Conservation (phyloP, 2,888 invertebrate species). For the Octodonta nipae region DNA sequence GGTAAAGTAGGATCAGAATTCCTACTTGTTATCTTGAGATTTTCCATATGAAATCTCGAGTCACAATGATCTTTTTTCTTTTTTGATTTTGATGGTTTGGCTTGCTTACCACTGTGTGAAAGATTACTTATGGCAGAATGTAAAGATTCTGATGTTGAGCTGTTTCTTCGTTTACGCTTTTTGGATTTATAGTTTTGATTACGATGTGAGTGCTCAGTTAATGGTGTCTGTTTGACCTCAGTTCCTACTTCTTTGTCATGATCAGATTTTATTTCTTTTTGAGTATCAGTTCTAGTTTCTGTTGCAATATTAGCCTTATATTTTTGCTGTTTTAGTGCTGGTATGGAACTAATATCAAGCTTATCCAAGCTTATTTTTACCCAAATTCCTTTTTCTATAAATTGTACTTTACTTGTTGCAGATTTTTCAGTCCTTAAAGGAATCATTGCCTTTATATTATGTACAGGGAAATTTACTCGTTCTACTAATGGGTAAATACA, state of each 20-base stretch:
- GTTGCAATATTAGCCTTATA: too few species aligned
- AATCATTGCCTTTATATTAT: constrained; percentile 21
- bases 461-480: neutral
- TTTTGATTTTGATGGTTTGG: constrained; percentile 23
- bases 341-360: constrained; percentile 33
- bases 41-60: constrained; percentile 23
- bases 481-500: constrained; percentile 6
- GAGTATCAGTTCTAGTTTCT: too few species aligned
- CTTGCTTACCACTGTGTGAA: neutral
- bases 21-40: constrained; percentile 18
- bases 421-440: constrained; percentile 34
- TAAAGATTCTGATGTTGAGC: constrained; percentile 32
- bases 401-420: constrained; percentile 13
- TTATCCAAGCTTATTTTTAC: constrained; percentile 29
- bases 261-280: neutral
- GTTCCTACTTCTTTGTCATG: constrained; percentile 6
- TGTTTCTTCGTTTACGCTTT: constrained; percentile 33
- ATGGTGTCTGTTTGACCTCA: constrained; percentile 7
- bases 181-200: constrained; percentile 24
- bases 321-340: constrained; percentile 17
- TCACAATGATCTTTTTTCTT: constrained; percentile 27
- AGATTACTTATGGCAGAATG: constrained; percentile 30
- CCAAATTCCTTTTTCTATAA: constrained; percentile 10
- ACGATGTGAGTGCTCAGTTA: constrained; percentile 9
- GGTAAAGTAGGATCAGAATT: constrained; percentile 9